Base-by-base conservation (phyloP, 2,797 vertebrate species). In the Alca torda region DNA sequence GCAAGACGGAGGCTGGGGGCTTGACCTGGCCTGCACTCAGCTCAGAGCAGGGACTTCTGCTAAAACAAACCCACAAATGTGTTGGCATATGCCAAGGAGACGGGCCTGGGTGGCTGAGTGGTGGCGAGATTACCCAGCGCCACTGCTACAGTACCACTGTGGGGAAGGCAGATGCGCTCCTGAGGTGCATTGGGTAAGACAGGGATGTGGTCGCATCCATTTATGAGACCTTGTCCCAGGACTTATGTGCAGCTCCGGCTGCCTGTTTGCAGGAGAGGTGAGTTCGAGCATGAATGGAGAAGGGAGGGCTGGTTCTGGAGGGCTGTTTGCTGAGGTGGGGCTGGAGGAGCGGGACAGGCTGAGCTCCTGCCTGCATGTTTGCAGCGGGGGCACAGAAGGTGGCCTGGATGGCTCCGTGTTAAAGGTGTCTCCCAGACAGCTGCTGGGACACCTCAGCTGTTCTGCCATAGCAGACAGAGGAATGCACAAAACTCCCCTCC, bases 51-150 rank as follows among this genome's bases (percentile, higher is more conserved):
- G 28, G 51, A 25, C 13, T 54, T 41, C 25, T 60, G 45, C 63
- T 78, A 2, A 5, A n/a, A 31, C 3, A 4, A 2, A 1, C 9
- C 45, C 20, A 8, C 26, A 1, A 5, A 18, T 11, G 35, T 10
- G 18, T 74, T 39, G 19, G 41, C 13, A 5, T 14, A 5, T 8
- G 74, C 33, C 0, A 4, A 50, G 23, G 20, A 37, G 41, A 6
- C 31, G 14, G 56, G 12, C 1, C 12, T 20, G 54, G 54, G 54
- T 17, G 80, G 39, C 67, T 75, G 45, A 10, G 51, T 23, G 16
- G 63, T 1, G 45, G 54, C 2, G 11, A 16, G 8, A 28, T 8
- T 43, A 78, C 56, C 37, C 65, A 16, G 31, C 3, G 15, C 31
- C 23, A 6, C 37, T 19, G 25, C 57, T 24, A 5, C 1, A 2